Conservation (phyloP, 1,140 invertebrate species). For the Brachionus koreanus region DNA sequence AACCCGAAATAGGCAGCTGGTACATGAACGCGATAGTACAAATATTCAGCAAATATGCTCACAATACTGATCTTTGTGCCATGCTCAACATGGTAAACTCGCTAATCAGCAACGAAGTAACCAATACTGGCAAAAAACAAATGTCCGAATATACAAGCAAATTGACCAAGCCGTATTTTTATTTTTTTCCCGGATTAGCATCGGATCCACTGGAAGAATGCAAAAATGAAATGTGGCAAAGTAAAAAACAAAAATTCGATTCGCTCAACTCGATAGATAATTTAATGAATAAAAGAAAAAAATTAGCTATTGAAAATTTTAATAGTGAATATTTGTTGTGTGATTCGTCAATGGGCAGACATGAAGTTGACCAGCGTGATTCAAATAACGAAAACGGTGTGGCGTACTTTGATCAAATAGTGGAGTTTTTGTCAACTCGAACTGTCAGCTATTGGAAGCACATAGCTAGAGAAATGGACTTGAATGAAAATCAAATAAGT, state of each 20-base stretch:
- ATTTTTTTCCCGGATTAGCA: slow-evolving; percentile 42
- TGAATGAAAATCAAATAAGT: slow-evolving; percentile 38
- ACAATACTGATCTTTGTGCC: slow-evolving; percentile 43
- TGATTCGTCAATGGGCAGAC: neutral
- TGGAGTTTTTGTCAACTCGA: slow-evolving; percentile 6
- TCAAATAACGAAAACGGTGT: neutral
- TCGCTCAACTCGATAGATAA: slow-evolving; percentile 6
- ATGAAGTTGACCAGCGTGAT: neutral
- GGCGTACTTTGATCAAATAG: neutral
- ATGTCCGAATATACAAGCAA: slow-evolving; percentile 36
- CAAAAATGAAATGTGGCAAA: neutral
- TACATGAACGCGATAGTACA: slow-evolving; percentile 44
- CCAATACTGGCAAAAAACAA: slow-evolving; percentile 44
- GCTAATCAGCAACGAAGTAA: slow-evolving; percentile 19
- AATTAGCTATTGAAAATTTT: neutral
- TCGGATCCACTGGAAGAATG: neutral
- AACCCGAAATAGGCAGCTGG: slow-evolving; percentile 44
- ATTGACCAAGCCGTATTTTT: slow-evolving; percentile 37
- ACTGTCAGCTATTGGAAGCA: slow-evolving; percentile 34
- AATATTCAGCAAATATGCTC: slow-evolving; percentile 27
- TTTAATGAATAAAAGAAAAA: slow-evolving; percentile 17
- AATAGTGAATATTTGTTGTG: neutral
- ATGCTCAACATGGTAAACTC: slow-evolving; percentile 45
- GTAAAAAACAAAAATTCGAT: slow-evolving; percentile 24
- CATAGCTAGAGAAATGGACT: slow-evolving; percentile 30